Evolutionary conservation across 2,888 invertebrate genomes (phyloP).

Genomic region (Cataglyphis altisquamis): DNA sequence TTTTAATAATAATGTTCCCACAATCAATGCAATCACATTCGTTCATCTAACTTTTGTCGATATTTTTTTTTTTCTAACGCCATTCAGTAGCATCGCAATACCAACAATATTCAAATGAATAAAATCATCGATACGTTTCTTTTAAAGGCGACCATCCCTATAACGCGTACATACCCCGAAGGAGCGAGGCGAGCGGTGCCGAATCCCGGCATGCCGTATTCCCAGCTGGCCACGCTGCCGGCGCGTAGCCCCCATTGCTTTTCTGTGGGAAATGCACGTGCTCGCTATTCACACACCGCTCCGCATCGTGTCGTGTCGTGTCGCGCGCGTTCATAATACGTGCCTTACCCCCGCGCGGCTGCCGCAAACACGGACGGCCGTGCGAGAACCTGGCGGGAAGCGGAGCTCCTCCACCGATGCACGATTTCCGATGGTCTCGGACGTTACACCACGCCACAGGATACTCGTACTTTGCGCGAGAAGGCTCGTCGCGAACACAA

Average conservation of each 20-base stretch:
- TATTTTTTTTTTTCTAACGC: background rate
- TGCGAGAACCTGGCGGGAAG: slow-evolving; percentile 61
- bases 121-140: slow-evolving; percentile 22
- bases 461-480: background rate
- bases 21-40: background rate
- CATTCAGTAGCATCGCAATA: background rate
- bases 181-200: slow-evolving; percentile 82
- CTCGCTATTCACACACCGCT: slow-evolving; percentile 81
- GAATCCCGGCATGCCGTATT: slow-evolving; percentile 85
- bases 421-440: slow-evolving; percentile 41
- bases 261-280: slow-evolving; percentile 86
- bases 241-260: slow-evolving; percentile 81
- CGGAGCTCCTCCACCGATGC: slow-evolving; percentile 49
- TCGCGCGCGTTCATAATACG: slow-evolving; percentile 67
- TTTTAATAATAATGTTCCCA: background rate
- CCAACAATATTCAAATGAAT: background rate
- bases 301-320: slow-evolving; percentile 43
- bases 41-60: background rate
- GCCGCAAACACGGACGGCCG: slow-evolving; percentile 67
- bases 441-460: slow-evolving; percentile 15
- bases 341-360: slow-evolving; percentile 59
- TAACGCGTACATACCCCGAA: slow-evolving; percentile 56
- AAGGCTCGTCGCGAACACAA: background rate
- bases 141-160: slow-evolving; percentile 18
- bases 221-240: slow-evolving; percentile 84